Evolutionary conservation across 2,797 vertebrate species (phyloP).

Genomic region (Chrysocyon brachyurus): DNA sequence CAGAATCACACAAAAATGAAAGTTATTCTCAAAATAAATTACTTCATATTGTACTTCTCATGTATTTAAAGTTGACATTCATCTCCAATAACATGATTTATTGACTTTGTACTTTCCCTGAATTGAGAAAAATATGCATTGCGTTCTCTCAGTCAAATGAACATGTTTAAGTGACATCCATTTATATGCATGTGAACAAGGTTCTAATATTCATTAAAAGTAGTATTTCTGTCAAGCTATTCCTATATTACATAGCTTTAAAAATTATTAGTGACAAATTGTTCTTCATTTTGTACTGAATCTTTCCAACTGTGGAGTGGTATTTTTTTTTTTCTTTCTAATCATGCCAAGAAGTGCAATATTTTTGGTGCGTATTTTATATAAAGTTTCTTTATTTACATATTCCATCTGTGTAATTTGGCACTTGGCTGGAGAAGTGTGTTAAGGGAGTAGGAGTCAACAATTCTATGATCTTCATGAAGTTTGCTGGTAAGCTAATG

Average conservation of each 20-base stretch:
- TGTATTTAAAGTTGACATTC: constrained; percentile 31
- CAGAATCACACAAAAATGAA: constrained; percentile 57
- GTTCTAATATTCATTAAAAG: constrained; percentile 17
- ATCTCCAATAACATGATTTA: not conserved
- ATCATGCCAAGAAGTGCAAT: not conserved
- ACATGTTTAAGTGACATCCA: not conserved
- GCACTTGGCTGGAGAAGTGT: not conserved
- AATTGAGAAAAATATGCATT: constrained; percentile 25
- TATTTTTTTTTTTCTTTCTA: not conserved
- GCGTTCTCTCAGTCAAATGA: not conserved
- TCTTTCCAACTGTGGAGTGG: not conserved
- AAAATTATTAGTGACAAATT: constrained; percentile 2
- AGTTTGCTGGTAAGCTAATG: constrained; percentile 1
- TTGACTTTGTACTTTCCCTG: not conserved
- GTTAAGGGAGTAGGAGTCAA: not conserved
- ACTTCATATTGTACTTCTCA: constrained; percentile 41
- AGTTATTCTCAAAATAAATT: constrained; percentile 54
- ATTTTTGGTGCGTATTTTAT: not conserved
- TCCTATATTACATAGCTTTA: not conserved
- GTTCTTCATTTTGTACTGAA: not conserved
- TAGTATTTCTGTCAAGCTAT: not conserved
- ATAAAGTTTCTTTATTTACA: not conserved
- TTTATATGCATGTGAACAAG: not conserved
- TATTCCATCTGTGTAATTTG: not conserved
- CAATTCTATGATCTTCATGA: not conserved